These are phyloP conservation scores for Drosophila athabasca DNA, from an alignment of 1,140 invertebrate species.

Conservation along the genomic window DNA sequence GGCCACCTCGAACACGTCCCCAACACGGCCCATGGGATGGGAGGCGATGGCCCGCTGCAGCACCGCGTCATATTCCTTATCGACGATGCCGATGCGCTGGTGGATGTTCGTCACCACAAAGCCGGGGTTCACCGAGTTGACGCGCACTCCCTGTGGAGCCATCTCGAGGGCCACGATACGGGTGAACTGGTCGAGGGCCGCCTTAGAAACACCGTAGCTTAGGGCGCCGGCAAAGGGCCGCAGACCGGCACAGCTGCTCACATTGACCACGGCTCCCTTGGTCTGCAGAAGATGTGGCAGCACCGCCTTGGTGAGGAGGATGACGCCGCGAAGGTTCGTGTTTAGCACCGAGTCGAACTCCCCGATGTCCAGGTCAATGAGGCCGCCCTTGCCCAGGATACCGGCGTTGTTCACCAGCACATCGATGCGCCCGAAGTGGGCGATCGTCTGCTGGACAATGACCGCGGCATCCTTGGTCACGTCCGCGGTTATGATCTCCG, in stretches of 20 bases:
- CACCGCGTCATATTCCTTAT: slow-evolving; percentile 89
- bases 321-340: slow-evolving; percentile 92
- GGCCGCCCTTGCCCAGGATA: slow-evolving; percentile 87
- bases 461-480: slow-evolving; percentile 90
- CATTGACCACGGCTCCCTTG: slow-evolving; percentile 94
- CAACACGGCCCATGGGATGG: slow-evolving; percentile 92
- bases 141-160: slow-evolving; percentile 91
- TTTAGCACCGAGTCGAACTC: slow-evolving; percentile 94
- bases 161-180: slow-evolving; percentile 91
- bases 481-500: slow-evolving; percentile 84
- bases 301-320: slow-evolving; percentile 92
- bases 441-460: slow-evolving; percentile 89
- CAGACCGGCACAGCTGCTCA: slow-evolving; percentile 95
- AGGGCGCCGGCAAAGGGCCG: slow-evolving; percentile 90
- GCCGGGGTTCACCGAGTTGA: slow-evolving; percentile 94
- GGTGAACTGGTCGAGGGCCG: slow-evolving; percentile 95
- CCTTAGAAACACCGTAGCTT: slow-evolving; percentile 94
- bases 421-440: slow-evolving; percentile 90
- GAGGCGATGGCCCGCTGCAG: slow-evolving; percentile 89
- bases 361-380: slow-evolving; percentile 90
- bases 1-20: slow-evolving; percentile 91
- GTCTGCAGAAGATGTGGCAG: slow-evolving; percentile 92
- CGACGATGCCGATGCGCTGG: slow-evolving; percentile 89
- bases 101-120: slow-evolving; percentile 93
- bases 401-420: slow-evolving; percentile 95